Evolutionary conservation across 2,113 vertebrate genomes (phyloP).

Genomic region (Phocoena phocoena): DNA sequence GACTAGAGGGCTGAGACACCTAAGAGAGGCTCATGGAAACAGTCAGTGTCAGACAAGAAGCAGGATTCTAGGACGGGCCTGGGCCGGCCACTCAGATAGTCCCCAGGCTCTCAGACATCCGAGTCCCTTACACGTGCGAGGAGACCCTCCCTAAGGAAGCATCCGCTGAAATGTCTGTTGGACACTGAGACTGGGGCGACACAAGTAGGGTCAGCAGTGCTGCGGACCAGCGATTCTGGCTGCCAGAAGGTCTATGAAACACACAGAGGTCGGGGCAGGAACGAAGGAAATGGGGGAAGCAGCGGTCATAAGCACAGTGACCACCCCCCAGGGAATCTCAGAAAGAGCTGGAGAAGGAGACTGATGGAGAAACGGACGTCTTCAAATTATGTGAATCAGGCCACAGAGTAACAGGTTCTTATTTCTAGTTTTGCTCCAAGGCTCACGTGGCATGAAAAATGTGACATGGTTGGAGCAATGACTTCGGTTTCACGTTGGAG

Average conservation of each 20-base stretch:
- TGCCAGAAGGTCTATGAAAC: not conserved
- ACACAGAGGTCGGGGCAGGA: not conserved
- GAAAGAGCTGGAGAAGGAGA: not conserved
- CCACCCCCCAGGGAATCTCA: no score
- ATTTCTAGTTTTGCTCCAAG: not conserved
- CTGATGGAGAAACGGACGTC: no score
- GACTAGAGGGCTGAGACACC: not conserved
- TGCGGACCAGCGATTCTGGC: not conserved
- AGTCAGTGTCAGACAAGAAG: not conserved
- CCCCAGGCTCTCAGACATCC: fast-evolving
- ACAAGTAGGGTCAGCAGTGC: no score
- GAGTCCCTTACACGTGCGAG: fast-evolving
- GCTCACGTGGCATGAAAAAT: fast-evolving
- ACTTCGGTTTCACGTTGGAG: not conserved
- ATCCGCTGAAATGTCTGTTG: not conserved
- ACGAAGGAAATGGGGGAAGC: not conserved
- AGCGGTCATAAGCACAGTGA: no score
- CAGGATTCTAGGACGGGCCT: not conserved
- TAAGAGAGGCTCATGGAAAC: no score
- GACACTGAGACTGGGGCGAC: no score
- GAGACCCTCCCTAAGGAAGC: not conserved
- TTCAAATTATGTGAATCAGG: fast-evolving
- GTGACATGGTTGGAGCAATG: not conserved
- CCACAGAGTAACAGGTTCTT: not conserved
- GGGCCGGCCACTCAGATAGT: not conserved